Conservation (phyloP, 2,113 vertebrate genomes). For the Nanorana parkeri region DNA sequence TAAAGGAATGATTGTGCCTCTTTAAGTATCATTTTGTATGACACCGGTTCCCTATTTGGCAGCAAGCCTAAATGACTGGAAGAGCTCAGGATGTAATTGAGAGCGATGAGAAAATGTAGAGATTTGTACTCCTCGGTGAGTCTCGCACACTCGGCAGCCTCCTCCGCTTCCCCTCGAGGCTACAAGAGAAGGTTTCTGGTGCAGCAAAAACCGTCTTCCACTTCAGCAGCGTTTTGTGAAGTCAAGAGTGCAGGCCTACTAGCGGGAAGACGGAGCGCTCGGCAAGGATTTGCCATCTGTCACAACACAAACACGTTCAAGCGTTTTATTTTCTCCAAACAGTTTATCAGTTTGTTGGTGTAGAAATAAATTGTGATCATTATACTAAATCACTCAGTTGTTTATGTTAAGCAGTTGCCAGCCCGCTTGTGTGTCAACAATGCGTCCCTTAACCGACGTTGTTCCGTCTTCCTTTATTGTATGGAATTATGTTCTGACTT, state of each 20-base stretch:
- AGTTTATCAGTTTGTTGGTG: conserved; percentile 51
- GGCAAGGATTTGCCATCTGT: not conserved
- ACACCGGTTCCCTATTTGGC: conserved; percentile 73
- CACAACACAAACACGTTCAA: conserved; percentile 15
- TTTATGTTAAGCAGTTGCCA: conserved; percentile 23
- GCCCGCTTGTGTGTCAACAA: conserved; percentile 22
- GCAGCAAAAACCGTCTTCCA: conserved; percentile 46
- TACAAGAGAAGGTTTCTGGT: conserved; percentile 50
- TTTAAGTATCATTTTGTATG: conserved; percentile 64
- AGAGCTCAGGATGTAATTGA: conserved; percentile 59
- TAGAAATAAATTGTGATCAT: conserved; percentile 50
- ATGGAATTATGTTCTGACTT: conserved; percentile 10
- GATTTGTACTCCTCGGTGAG: conserved; percentile 57
- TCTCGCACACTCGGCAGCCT: conserved; percentile 46
- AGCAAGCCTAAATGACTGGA: conserved; percentile 59
- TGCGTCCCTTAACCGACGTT: not conserved
- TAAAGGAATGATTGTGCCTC: too few relatives aligned
- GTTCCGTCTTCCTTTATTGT: not conserved
- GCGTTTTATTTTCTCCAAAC: conserved; percentile 34
- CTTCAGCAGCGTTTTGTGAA: conserved; percentile 3
- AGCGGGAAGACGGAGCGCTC: not conserved
- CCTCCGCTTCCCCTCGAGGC: conserved; percentile 47
- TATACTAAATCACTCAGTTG: conserved; percentile 35
- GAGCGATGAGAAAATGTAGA: conserved; percentile 59
- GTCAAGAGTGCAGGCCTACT: not conserved